These are phyloP conservation scores for Echinops telfairi DNA, from an alignment of 2,113 vertebrate species.

Conservation along the genomic window DNA sequence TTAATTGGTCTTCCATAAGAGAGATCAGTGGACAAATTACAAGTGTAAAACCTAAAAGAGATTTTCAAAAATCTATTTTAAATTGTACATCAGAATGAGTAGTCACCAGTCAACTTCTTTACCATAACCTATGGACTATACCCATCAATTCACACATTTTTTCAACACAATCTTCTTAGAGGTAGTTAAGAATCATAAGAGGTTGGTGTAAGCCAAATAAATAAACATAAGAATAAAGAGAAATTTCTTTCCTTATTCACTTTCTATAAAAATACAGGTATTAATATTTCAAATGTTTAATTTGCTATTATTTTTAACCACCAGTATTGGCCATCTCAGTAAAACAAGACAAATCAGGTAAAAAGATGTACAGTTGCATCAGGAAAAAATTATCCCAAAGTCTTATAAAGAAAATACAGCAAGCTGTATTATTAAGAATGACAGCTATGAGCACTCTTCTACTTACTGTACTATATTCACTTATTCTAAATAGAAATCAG, in stretches of 20 bases:
- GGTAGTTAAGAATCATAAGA: background rate
- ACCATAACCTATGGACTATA: background rate
- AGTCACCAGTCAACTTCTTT: background rate
- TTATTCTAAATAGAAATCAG: background rate
- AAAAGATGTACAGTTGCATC: slow-evolving; percentile 13
- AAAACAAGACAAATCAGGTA: slow-evolving; percentile 30
- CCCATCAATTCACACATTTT: slow-evolving; percentile 5
- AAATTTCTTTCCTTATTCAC: slow-evolving; percentile 22
- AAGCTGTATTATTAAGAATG: background rate
- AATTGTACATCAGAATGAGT: background rate
- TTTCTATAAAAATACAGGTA: slow-evolving; percentile 6
- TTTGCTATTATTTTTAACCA: slow-evolving; percentile 39
- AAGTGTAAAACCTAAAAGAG: slow-evolving; percentile 93
- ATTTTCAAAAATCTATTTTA: slow-evolving; percentile 35
- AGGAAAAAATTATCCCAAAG: slow-evolving; percentile 20
- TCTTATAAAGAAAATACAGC: slow-evolving; percentile 22
- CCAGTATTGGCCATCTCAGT: slow-evolving; percentile 2
- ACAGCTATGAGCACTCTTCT: background rate
- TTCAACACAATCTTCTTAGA: slow-evolving; percentile 1
- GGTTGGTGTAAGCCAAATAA: slow-evolving; percentile 16
- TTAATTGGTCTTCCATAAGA: slow-evolving; percentile 98
- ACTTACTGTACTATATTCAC: slow-evolving; percentile 1
- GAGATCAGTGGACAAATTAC: slow-evolving; percentile 97
- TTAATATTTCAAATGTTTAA: slow-evolving; percentile 27
- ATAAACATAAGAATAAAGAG: background rate